A percentile compares a stretch with the other conserved stretches of the same genome.
Conservation (phyloP, 1,140 invertebrate species). For the Drosophila ercepeae region DNA sequence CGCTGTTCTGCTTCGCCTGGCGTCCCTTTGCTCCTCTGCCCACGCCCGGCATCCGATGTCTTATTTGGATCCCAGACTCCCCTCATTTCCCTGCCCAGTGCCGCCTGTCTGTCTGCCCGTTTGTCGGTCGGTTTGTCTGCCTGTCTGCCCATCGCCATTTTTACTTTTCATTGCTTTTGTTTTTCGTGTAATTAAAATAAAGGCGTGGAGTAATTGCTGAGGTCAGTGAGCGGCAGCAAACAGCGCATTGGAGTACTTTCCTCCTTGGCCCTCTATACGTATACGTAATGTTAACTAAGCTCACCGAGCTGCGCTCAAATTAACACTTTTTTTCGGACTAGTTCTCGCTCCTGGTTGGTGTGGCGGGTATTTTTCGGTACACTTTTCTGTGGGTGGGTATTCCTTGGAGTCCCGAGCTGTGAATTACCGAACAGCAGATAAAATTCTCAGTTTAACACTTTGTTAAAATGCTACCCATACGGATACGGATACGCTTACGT, state of each 20-base stretch:
- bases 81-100: constrained; percentile 8
- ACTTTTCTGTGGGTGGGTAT: constrained; percentile 46
- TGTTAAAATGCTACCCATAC: constrained; percentile 75
- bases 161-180: constrained; percentile 81
- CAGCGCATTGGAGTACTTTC: constrained; percentile 23
- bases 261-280: constrained; percentile 23
- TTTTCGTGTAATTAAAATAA: constrained; percentile 81
- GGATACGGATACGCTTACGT: constrained; percentile 38
- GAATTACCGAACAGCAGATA: constrained; percentile 79
- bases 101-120: constrained; percentile 27
- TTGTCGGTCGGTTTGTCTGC: constrained; percentile 4
- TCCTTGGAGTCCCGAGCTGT: constrained; percentile 65
- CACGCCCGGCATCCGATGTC: constrained; percentile 20
- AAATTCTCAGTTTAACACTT: constrained; percentile 82
- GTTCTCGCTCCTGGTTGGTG: constrained; percentile 10
- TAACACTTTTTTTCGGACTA: constrained; percentile 69
- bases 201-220: constrained; percentile 82
- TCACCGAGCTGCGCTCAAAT: constrained; percentile 60
- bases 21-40: background rate
- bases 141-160: constrained; percentile 51
- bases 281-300: constrained; percentile 77
- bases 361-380: constrained; percentile 5
- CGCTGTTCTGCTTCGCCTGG: constrained; percentile 38
- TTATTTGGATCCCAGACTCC: background rate
- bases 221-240: constrained; percentile 59